Evolutionary conservation across 2,888 invertebrate species (phyloP), one percentile per base, ranked within the genome.

Genomic region (Hydroisotoma schaefferi): DNA sequence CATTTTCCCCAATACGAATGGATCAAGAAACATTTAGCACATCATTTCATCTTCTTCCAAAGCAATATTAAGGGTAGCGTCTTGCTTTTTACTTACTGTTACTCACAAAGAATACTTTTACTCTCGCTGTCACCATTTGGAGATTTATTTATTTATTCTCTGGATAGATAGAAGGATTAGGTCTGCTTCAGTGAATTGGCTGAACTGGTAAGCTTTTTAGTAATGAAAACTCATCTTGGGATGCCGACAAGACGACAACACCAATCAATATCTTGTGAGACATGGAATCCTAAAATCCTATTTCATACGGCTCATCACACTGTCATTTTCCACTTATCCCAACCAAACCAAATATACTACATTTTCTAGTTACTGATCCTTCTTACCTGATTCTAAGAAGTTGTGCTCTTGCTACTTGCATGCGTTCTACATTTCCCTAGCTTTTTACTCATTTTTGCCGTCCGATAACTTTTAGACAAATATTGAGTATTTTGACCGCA

Each of bases 151-250:
- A n/a, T n/a, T n/a, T n/a, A n/a, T n/a, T n/a, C n/a, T n/a, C n/a
- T n/a, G n/a, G n/a, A n/a, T n/a, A n/a, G n/a, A n/a, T n/a, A n/a
- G n/a, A n/a, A n/a, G n/a, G n/a, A n/a, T n/a, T n/a, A n/a, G n/a
- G n/a, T n/a, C n/a, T n/a, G 40, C 40, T 4, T 40, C 40, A 40
- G 4, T 40, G 40, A 40, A 15, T 15, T 5, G 5, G n/a, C 40
- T 40, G 15, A n/a, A n/a, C n/a, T n/a, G n/a, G n/a, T 33, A 55
- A 55, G 44, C 46, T 55, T 44, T 55, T 22, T 44, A 55, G 29
- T 44, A 22, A 54, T 28, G 46, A 46, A 55, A 55, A 55, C 25
- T 55, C 40, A 40, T 40, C 40, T 40, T 40, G 40, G 40, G 40
- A 40, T 40, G 56, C 48, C 56, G 56, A 56, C 56, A 51, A 29